Evolutionary conservation across 1,140 invertebrate genomes (phyloP), one percentile per base, ranked within the genome.

Genomic region (Drosophila busckii): DNA sequence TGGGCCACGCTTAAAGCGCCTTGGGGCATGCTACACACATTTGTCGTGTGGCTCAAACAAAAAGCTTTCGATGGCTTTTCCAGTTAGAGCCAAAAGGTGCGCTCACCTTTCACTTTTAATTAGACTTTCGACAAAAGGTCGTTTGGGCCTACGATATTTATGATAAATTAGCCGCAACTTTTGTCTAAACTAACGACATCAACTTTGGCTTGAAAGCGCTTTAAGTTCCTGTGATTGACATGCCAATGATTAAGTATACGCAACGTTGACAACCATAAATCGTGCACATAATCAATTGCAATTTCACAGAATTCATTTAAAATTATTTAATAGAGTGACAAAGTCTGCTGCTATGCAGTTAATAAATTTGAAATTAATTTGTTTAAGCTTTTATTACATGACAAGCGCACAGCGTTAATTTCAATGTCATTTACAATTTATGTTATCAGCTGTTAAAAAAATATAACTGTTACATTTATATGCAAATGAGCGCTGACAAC

Each of bases 221-320:
- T 8, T 40, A 38, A 60, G 53, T 49, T 16, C 42, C 22, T 46
- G 44, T 46, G 29, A 23, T 46, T 13, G 5, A 10, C 1, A 34
- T 23, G 34, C 25, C 29, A 23, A 32, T 32, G 60, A 70, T 76
- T 54, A 48, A 70, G 58, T 76, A 59, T 70, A 48, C 69, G 28
- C 15, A 8, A 10, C 15, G 19, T 31, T 12, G n/a, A n/a, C n/a
- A n/a, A n/a, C n/a, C n/a, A n/a, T n/a, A n/a, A n/a, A n/a, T 5
- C 48, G 3, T 15, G 6, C 31, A 15, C 34, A 54, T 60, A 60
- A 60, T 60, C 20, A 54, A 60, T 60, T 54, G 25, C 25, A 32
- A 17, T 42, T 25, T 34, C n/a, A n/a, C n/a, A n/a, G n/a, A n/a
- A 75, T 73, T 73, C 75, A 73, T 73, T 66, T 68, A 44, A 28